phyloP scores from a whole-genome alignment of 2,797 vertebrate genomes.

The Microcaecilia unicolor region DNA sequence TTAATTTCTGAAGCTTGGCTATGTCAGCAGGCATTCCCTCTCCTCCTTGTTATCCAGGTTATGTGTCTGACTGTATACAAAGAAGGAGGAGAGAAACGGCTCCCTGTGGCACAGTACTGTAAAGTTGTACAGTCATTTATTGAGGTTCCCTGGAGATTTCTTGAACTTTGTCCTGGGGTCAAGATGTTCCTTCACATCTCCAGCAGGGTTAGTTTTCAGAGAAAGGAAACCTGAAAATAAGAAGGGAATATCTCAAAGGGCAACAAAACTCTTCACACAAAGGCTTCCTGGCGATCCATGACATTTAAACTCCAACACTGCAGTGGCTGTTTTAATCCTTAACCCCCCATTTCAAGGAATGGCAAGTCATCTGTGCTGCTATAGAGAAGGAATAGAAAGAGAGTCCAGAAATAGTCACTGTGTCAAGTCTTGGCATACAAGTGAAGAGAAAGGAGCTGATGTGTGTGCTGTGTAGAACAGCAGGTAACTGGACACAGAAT shows the following conservation, averaged over 20 bases:
- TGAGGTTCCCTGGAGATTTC: conserved; percentile 20
- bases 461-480: neutral
- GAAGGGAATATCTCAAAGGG: conserved; percentile 36
- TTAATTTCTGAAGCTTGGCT: conserved; percentile 26
- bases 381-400: neutral
- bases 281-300: conserved; percentile 44
- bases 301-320: conserved; percentile 55
- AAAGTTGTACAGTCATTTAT: conserved; percentile 30
- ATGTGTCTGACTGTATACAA: conserved; percentile 4
- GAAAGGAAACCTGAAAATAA: conserved; percentile 37
- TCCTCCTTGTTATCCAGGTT: conserved; percentile 29
- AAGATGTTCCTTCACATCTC: conserved; percentile 20
- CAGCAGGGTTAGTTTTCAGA: conserved; percentile 40
- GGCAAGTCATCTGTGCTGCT: neutral
- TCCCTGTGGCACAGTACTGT: conserved; percentile 25
- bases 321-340: conserved; percentile 35
- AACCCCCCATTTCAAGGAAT: conserved; percentile 32
- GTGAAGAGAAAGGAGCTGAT: neutral
- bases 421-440: neutral
- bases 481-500: neutral
- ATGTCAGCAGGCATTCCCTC: conserved; percentile 35
- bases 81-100: neutral
- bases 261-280: conserved; percentile 39
- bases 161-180: conserved; percentile 27
- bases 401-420: neutral